Base-by-base conservation (phyloP, 1,140 invertebrate species). In the Bradysia coprophila region DNA sequence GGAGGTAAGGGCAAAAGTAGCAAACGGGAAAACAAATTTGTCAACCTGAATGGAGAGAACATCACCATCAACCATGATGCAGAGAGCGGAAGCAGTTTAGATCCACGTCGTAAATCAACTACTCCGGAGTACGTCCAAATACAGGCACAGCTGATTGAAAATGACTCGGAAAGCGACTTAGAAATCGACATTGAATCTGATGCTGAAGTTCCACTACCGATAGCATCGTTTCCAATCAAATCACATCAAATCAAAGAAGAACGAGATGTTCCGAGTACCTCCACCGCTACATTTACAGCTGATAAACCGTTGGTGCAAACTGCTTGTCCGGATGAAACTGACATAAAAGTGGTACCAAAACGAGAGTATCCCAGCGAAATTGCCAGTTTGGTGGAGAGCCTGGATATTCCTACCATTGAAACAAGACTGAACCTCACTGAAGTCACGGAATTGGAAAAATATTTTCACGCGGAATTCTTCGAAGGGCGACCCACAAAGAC, bases 391-490 rank as follows among this genome's bases (percentile, higher is more conserved):
- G 18, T 18, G 20, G 18, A 40, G 33, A 33, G 16, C 38, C 6
- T 13, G 21, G 19, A 39, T 9, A 21, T 10, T 20, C 72, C 73
- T 18, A 52, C 40, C 15, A 44, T 59, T 50, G 70, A 73, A 54
- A 44, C 53, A 18, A 22, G 47, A 10, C 41, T 73, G n/a, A 52
- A 63, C 18, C 23, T 49, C 34, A 47, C 59, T 38, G 44, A 46
- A 13, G 63, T 75, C 23, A 61, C 57, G 34, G 65, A 73, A 20
- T 59, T 73, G 43, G 74, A 77, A 53, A 70, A 64, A 52, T 51
- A 53, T 44, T 54, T 74, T 36, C 65, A 73, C 56, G 54, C 53
- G 24, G 73, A 76, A 44, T 76, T 72, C 52, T 76, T 76, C 60
- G 66, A 71, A 53, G 67, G 69, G 46, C 54, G 67, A 42, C 48